phyloP scores from a whole-genome alignment of 2,888 invertebrate species.

The Lacanobia oleracea region DNA sequence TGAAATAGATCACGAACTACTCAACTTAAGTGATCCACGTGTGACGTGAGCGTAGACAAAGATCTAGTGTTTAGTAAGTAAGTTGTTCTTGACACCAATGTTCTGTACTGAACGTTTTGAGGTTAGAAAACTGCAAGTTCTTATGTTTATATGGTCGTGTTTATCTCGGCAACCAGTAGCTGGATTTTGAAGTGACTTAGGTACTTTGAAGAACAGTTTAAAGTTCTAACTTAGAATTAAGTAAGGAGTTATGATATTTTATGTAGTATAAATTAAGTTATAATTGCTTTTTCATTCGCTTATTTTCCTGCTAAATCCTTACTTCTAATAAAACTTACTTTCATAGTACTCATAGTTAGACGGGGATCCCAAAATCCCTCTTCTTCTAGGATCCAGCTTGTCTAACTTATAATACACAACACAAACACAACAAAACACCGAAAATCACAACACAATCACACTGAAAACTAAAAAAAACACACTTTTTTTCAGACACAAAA shows the following conservation, averaged over 20 bases:
- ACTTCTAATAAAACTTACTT: conserved; percentile 69
- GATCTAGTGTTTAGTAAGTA: conserved; percentile 63
- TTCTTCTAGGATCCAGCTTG: conserved; percentile 82
- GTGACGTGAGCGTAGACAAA: conserved; percentile 57
- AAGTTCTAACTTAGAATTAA: background rate
- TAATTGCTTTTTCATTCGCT: background rate
- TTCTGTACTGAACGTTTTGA: conserved; percentile 60
- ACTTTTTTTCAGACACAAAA: conserved; percentile 26
- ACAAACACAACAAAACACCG: conserved; percentile 45
- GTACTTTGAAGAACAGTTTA: conserved; percentile 5
- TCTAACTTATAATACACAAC: conserved; percentile 47
- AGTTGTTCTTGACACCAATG: conserved; percentile 69
- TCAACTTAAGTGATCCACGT: conserved; percentile 53
- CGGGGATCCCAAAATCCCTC: conserved; percentile 77
- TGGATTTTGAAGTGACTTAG: conserved; percentile 3
- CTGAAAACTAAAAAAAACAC: conserved; percentile 6
- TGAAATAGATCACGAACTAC: conserved; percentile 67
- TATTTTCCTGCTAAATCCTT: background rate
- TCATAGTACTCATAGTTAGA: conserved; percentile 65
- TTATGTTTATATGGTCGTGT: conserved; percentile 37
- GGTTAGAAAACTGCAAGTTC: conserved; percentile 66
- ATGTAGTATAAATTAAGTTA: background rate
- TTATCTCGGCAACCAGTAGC: conserved; percentile 21
- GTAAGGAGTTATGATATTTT: too few species aligned
- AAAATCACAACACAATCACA: conserved; percentile 63